Evolutionary conservation across 2,113 vertebrate species (phyloP), one percentile per base, ranked within the genome.

Genomic region (Galbula dea): DNA sequence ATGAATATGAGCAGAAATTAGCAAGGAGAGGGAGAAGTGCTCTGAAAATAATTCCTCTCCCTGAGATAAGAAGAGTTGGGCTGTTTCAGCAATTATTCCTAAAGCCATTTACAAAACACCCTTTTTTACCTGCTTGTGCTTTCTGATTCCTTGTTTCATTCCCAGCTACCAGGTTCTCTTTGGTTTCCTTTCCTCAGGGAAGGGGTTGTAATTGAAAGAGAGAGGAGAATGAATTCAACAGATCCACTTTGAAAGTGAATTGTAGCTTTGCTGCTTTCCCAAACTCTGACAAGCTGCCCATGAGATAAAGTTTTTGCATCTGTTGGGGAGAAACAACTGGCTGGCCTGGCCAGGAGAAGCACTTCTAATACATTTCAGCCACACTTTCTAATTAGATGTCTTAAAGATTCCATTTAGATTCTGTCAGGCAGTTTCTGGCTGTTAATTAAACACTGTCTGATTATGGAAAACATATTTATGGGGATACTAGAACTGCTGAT

Each of bases 331-430:
- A 79, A 89, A 83, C 74, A 87, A 79, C 62, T 51, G 81, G 48
- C 48, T 26, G 54, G 45, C 65, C 32, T 29, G 59, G 75, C 37
- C 67, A 55, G 79, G 57, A 80, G 78, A 94, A 52, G 6, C 48
- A 34, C 55, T 94, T 79, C 46, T 65, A 72, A 32, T 15, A 11
- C 48, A 37, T 91, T 95, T 67, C 91, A 93, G 80, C 78, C 84
- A 32, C 48, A 43, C 76, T 88, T 94, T 30, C 79, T 67, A 86
- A 89, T 91, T 69, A 95, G 92, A 78, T 87, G 84, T 66, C 71
- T 93, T 46, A 78, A 94, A 93, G 94, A 96, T 95, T 93, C 93
- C 88, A 88, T 95, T 96, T 96, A 90, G 89, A 93, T 95, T 89
- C 94, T 90, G 91, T 79, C 84, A 86, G 87, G 77, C 80, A 83